Base-by-base conservation (phyloP, 2,113 vertebrate genomes). In the Alouatta palliata region DNA sequence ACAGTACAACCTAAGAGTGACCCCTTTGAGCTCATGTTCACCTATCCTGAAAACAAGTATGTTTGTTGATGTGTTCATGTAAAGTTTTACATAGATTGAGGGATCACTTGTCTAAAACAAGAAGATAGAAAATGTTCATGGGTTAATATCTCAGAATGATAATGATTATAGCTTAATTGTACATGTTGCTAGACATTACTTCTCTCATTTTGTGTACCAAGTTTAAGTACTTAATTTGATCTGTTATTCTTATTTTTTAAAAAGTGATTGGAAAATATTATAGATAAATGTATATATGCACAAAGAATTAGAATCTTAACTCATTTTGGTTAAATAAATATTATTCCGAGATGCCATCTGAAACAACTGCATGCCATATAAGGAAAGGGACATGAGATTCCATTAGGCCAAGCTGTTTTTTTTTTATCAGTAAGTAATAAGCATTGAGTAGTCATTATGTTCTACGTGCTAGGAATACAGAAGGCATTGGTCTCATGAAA, bases 301-400 rank as follows among this genome's bases (percentile, higher is more conserved):
- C 27, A 35, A 6, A 77, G 3, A 87, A 40, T 71, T 54, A 61
- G 20, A 93, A 93, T 68, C 81, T 81, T 86, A 90, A 79, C 10
- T 91, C 47, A 68, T 12, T 84, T 94, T 96, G 16, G 5, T 89
- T 92, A 58, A 81, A 81, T 19, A 87, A 84, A 45, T 76, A 95
- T 71, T 54, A 61, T 71, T 73, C 30, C 1, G 83, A 80, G 43
- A 80, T 95, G 19, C 21, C 66, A 95, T 11, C 45, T 91, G n/a
- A 80, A 88, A 88, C 4, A 88, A 49, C 8, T 16, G 5, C 4
- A 76, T 83, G 8, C 9, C 9, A 52, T 81, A 58, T 52, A 45
- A 66, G 73, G 32, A 66, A 96, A 91, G 19, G 10, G 3, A 4
- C 27, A 58, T 68, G 32, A 21, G 17, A 88, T 54, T 76, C 32